A percentile compares a stretch with the other conserved stretches of the same genome.
Evolutionary conservation across 2,888 invertebrate genomes (phyloP).

Genomic region (Lasioglossum marginatum): DNA sequence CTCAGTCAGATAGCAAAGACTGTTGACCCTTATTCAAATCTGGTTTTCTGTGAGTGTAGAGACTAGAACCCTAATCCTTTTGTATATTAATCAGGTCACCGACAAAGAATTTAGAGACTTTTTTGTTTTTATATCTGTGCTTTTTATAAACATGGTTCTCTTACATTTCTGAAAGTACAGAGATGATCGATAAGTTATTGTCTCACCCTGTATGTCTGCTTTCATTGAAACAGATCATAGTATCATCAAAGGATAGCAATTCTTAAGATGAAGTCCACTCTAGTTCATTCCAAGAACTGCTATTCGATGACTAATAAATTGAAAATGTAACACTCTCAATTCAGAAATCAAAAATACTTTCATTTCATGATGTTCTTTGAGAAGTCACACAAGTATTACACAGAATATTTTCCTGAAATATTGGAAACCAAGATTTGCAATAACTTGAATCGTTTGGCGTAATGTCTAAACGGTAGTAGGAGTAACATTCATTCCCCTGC

Average conservation of each 20-base stretch:
- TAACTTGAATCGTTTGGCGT: slow-evolving; percentile 18
- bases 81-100: neutral
- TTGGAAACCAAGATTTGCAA: neutral
- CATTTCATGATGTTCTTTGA: neutral
- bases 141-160: neutral
- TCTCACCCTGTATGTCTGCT: neutral
- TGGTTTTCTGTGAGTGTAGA: neutral
- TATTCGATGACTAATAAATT: slow-evolving; percentile 1
- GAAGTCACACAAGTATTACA: neutral
- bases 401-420: slow-evolving; percentile 4
- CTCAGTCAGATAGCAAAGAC: neutral
- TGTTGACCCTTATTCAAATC: neutral
- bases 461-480: slow-evolving; percentile 24
- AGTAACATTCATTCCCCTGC: slow-evolving; percentile 23
- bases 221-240: slow-evolving; percentile 4
- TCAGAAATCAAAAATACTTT: neutral
- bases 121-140: neutral
- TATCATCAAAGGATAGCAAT: neutral
- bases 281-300: slow-evolving; percentile 1
- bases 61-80: neutral
- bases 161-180: neutral
- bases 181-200: neutral
- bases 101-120: neutral
- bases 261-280: neutral
- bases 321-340: neutral